Percentiles rank a stretch among this genome's conserved stretches.
Conservation (phyloP, 2,888 invertebrate species). For the Empis stercorea region DNA sequence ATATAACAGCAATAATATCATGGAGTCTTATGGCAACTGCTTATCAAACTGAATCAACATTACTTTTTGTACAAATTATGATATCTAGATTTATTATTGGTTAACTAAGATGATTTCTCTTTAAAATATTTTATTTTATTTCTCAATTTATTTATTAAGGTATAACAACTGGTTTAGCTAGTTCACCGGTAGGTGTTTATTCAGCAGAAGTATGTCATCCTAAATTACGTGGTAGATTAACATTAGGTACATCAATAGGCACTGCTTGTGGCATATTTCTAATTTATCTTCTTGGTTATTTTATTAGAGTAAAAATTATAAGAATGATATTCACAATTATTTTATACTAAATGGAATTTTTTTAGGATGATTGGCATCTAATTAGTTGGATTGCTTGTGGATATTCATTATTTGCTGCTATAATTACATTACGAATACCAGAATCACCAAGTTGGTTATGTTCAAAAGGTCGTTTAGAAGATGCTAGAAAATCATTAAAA, state of each 20-base stretch:
- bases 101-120: slow-evolving; percentile 14
- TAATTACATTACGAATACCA: slow-evolving; percentile 43
- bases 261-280: slow-evolving; percentile 50
- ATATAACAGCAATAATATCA: slow-evolving; percentile 25
- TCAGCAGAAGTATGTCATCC: slow-evolving; percentile 39
- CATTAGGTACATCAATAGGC: slow-evolving; percentile 48
- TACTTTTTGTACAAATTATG: slow-evolving; percentile 27
- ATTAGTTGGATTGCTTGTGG: slow-evolving; percentile 28
- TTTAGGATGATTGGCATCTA: slow-evolving; percentile 28
- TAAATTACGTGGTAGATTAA: slow-evolving; percentile 47
- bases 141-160: slow-evolving; percentile 18
- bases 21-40: slow-evolving; percentile 30
- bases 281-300: slow-evolving; percentile 47
- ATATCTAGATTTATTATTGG: slow-evolving; percentile 30
- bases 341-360: neutral
- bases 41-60: slow-evolving; percentile 16
- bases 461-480: slow-evolving; percentile 42
- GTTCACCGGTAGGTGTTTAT: slow-evolving; percentile 33
- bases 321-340: slow-evolving; percentile 15
- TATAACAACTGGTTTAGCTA: slow-evolving; percentile 28
- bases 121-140: neutral
- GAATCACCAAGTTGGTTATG: slow-evolving; percentile 60
- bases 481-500: slow-evolving; percentile 45
- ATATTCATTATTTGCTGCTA: slow-evolving; percentile 25
- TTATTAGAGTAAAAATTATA: slow-evolving; percentile 26